phyloP scores from a whole-genome alignment of 2,888 invertebrate genomes.

The Phymatocera aterrima region DNA sequence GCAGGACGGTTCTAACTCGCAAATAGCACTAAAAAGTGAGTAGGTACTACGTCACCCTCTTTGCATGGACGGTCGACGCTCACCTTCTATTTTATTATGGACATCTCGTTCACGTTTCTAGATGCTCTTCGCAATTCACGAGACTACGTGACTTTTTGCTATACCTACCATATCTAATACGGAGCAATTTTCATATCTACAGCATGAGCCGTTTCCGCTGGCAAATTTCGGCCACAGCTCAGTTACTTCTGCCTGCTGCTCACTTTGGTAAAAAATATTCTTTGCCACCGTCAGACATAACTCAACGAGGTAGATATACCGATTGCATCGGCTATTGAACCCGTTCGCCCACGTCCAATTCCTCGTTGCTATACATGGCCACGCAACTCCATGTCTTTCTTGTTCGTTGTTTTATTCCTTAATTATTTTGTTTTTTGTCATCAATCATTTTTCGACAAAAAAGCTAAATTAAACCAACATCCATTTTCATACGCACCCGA shows the following conservation, averaged over 20 bases:
- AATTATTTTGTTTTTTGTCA: too few relatives aligned
- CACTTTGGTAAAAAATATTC: background rate
- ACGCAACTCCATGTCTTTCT: background rate
- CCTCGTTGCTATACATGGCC: background rate
- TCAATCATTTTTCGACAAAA: too few relatives aligned
- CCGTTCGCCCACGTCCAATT: background rate
- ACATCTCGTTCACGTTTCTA: slow-evolving; percentile 5
- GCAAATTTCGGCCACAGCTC: background rate
- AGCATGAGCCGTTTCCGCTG: background rate
- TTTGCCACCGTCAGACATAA: background rate
- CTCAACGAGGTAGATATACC: background rate
- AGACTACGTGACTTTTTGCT: background rate
- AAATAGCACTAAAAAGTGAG: background rate
- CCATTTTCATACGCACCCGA: too few relatives aligned
- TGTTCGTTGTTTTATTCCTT: too few relatives aligned
- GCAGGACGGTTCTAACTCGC: background rate
- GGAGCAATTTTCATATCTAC: background rate
- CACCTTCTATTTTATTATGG: background rate
- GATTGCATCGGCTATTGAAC: slow-evolving; percentile 21
- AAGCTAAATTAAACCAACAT: too few relatives aligned
- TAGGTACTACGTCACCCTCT: background rate
- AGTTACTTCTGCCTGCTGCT: background rate
- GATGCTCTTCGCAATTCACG: background rate
- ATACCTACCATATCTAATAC: background rate
- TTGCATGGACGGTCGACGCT: background rate